These are phyloP conservation scores for Aphidius colemani DNA, from an alignment of 2,888 invertebrate species.

Conservation along the genomic window DNA sequence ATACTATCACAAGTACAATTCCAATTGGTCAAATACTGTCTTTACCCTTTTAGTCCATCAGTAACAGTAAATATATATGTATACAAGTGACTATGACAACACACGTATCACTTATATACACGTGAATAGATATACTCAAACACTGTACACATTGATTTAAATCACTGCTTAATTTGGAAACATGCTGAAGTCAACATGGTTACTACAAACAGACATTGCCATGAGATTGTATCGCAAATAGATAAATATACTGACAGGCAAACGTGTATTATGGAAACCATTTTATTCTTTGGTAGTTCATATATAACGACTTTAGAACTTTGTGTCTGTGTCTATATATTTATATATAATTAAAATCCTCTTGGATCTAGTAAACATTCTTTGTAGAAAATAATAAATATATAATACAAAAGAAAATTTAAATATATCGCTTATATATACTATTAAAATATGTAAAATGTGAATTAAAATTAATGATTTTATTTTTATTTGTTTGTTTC, in stretches of 20 bases:
- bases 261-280: conserved; percentile 22
- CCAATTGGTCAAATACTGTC: not conserved
- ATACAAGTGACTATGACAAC: not conserved
- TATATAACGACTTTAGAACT: no score
- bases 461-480: not conserved
- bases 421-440: no score
- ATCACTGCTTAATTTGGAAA: conserved; percentile 28
- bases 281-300: not conserved
- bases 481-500: conserved; percentile 33
- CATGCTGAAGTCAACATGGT: conserved; percentile 47
- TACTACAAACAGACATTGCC: conserved; percentile 47
- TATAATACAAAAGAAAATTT: no score
- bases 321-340: not conserved
- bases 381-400: not conserved
- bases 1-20: conserved; percentile 6
- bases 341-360: not conserved
- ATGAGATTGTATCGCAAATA: conserved; percentile 45
- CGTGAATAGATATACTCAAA: not conserved
- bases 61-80: not conserved
- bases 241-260: conserved; percentile 38
- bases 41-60: not conserved
- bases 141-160: conserved; percentile 10
- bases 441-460: no score
- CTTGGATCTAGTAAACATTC: conserved; percentile 20
- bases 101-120: no score